Base-by-base conservation (phyloP, 1,140 invertebrate genomes). In the Parapsyche elsis region DNA sequence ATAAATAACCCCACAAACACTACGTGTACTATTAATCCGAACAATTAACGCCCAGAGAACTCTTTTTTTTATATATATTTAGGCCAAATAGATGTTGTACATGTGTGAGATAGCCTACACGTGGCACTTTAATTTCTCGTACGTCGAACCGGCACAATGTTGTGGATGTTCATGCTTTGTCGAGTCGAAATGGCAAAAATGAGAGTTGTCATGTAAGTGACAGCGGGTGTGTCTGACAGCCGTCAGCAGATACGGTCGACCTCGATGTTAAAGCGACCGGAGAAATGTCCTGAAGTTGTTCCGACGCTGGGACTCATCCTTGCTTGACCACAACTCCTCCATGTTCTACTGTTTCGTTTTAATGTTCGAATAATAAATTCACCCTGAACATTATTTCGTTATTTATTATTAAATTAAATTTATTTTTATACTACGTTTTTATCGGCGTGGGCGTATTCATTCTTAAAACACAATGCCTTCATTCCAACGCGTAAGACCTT, bases 221-320 rank as follows among this genome's bases (percentile, higher is more conserved):
- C 64, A 67, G 64, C 64, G 64, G 64, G 64, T 67, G 64, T 23
- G 64, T 26, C 64, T 67, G 64, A 67, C 64, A 67, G 64, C 64
- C 64, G 64, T 67, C 64, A 30, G 64, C 64, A 67, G 64, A 67
- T 67, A 67, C 19, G 12, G 24, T 23, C 10, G 21, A 14, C 24
- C 24, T 67, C 24, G 19, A 24, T 67, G 64, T 67, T 67, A 67
- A 67, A 67, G 64, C 24, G 64, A 23, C 64, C 64, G 64, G 64
- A 67, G 64, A 67, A 67, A 67, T 26, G 21, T 67, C 64, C 64
- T 23, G 64, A 67, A 67, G 64, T 67, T 67, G 64, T 23, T 23
- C 12, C 64, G 10, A 53, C 49, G 4, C 16, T 53, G 16, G 24
- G 21, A 30, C 64, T 67, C 24, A 67, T 67, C 64, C 64, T 67